Conservation (phyloP, 2,888 invertebrate genomes). For the Drepanosiphum platanoidis region DNA sequence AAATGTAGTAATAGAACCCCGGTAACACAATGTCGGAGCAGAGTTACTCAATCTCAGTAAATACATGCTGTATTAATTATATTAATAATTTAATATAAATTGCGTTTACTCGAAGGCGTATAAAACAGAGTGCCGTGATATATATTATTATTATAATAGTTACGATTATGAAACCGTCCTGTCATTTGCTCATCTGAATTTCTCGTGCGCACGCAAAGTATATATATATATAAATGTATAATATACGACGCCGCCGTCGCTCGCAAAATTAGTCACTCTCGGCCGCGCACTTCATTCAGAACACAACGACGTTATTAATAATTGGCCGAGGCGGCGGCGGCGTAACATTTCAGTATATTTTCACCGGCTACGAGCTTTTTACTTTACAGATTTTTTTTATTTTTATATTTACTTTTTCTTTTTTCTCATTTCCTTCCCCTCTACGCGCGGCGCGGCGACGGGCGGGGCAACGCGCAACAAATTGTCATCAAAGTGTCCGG, state of each 20-base stretch:
- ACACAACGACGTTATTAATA: conserved; percentile 6
- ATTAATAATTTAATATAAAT: background rate
- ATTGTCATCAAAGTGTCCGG: background rate
- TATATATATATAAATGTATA: background rate
- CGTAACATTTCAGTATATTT: background rate
- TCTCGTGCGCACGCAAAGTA: background rate
- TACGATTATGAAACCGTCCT: background rate
- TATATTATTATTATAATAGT: background rate
- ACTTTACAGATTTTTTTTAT: background rate
- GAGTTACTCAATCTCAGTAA: too few species aligned
- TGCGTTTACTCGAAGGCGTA: background rate
- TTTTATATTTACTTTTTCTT: background rate
- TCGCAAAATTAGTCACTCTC: conserved; percentile 13
- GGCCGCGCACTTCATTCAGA: background rate
- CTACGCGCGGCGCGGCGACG: background rate
- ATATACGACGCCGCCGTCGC: background rate
- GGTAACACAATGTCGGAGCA: too few species aligned
- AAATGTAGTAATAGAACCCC: too few species aligned
- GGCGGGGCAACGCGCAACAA: conserved; percentile 10
- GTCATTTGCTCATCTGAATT: background rate
- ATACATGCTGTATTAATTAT: too few species aligned
- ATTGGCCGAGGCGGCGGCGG: background rate
- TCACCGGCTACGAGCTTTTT: background rate
- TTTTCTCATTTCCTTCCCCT: background rate
- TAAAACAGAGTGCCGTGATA: background rate